Evolutionary conservation across 2,888 invertebrate species (phyloP), one percentile per base, ranked within the genome.

Genomic region (Helicoverpa assulta): DNA sequence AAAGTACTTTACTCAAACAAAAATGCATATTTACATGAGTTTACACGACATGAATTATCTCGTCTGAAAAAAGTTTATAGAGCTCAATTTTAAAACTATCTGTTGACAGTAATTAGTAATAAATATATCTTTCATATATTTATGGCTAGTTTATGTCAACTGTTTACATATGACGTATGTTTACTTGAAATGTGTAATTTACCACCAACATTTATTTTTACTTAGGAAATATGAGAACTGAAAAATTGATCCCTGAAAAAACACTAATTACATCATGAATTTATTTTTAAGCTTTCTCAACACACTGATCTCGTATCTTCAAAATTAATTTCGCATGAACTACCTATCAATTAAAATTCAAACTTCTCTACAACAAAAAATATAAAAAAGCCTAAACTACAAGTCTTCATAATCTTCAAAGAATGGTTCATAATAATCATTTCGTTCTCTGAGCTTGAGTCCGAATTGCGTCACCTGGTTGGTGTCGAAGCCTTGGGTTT

Each of bases 391-490:
- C 14, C 8, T 29, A 53, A 64, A 37, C 52, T 58, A 78, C 52
- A 55, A 91, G 59, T 93, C 90, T 43, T 69, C 92, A 76, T 93
- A 94, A 19, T 95, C 94, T 59, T 93, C 92, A 81, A 93, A 94
- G 16, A 93, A 81, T n/a, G 94, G 90, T 81, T 92, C 88, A 71
- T 93, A 93, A 67, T 93, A 92, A 53, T 95, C 95, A 71, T 91
- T 93, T 73, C 94, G 90, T 0, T 93, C 90, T 69, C 88, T 88
- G 1, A 95, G 78, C 69, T 95, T 95, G 1, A 95, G 82, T 6
- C 94, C 95, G 52, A 94, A 95, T 56, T 93, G 89, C 0, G 92
- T 88, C 8, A 92, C 90, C 73, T 91, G 90, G 62, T 92, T 93
- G 0, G 82, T 77, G 60, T 93, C 91, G 14, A 86, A 86, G 0